Evolutionary conservation across 2,797 vertebrate species (phyloP), one percentile per base, ranked within the genome.

Genomic region (Fringilla coelebs): DNA sequence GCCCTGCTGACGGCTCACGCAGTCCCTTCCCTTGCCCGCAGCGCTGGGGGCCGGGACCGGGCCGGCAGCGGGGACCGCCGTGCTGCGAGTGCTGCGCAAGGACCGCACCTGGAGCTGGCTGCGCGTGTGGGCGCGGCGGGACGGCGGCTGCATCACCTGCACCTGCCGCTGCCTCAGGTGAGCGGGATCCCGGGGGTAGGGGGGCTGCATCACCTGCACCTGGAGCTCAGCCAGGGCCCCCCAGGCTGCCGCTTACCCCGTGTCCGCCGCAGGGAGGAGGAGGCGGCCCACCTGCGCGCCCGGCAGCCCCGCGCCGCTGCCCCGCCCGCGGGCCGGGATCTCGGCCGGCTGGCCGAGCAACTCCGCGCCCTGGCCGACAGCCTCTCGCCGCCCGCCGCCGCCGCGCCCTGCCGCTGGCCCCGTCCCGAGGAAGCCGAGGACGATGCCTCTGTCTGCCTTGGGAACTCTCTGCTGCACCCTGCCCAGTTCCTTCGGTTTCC

Each of bases 341-440:
- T 98, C 86, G 97, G 97, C 28, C 95, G 98, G 10, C 94, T 99
- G 85, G 98, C 98, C 10, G 96, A 97, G 52, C 98, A 99, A 97
- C 98, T 99, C 92, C 98, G 98, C 34, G 98, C 98, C 8, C 93
- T 99, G 79, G 98, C 98, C 55, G 98, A 97, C 95, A 98, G 98
- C 95, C 98, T 98, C 34, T 80, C 62, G 28, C 87, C 87, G 25
- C 55, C 54, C 36, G 16, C 57, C 18, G 17, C 57, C 13, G 6
- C 57, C 11, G 11, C 4, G 26, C 58, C 51, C 11, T 6, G 14
- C 36, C 40, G 9, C n/a, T 40, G 41, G 77, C 18, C 41, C 13
- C 55, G 32, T 1, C 26, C 62, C 18, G 6, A 57, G 13, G 71
- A 38, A 76, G 11, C n/a, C 52, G 45, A 66, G 25, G 45, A 62